A percentile compares a stretch with the other conserved stretches of the same genome.
Conservation (phyloP, 2,888 invertebrate genomes). For the Ochropacha duplaris region DNA sequence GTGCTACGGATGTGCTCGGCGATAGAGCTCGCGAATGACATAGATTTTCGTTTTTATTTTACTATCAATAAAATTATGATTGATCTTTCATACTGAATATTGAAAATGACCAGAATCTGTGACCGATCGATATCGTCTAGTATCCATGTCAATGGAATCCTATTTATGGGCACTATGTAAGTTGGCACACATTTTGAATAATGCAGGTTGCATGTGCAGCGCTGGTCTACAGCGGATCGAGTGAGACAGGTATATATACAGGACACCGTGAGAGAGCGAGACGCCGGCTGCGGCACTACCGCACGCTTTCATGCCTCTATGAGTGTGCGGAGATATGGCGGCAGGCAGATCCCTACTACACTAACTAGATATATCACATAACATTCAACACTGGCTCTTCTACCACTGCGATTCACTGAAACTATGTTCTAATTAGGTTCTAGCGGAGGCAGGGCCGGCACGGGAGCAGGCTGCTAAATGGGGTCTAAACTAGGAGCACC, state of each 20-base stretch:
- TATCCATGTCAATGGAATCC: constrained; percentile 18
- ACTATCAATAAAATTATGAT: neutral
- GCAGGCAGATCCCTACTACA: constrained; percentile 15
- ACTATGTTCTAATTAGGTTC: constrained; percentile 15
- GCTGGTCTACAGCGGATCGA: constrained; percentile 48
- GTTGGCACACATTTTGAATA: constrained; percentile 52
- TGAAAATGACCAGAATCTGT: no score
- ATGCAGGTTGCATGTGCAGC: constrained; percentile 71
- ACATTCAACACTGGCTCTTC: constrained; percentile 13
- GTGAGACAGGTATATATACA: constrained; percentile 44
- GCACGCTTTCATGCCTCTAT: constrained; percentile 17
- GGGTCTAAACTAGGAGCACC: constrained; percentile 18
- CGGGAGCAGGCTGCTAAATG: constrained; percentile 11
- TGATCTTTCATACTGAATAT: no score
- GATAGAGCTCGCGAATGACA: neutral
- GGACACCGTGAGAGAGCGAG: constrained; percentile 51
- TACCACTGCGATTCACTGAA: constrained; percentile 28
- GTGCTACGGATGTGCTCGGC: constrained; percentile 47
- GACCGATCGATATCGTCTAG: neutral
- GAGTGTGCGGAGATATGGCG: constrained; percentile 13
- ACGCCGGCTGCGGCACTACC: constrained; percentile 63
- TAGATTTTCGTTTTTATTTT: neutral
- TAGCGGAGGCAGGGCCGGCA: neutral
- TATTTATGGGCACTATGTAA: constrained; percentile 33
- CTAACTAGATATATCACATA: constrained; percentile 21